Percentiles rank a stretch among this genome's conserved stretches.
These are phyloP conservation scores for Triplophysa siluroides DNA, from an alignment of 2,113 vertebrate species.

Conservation along the genomic window DNA sequence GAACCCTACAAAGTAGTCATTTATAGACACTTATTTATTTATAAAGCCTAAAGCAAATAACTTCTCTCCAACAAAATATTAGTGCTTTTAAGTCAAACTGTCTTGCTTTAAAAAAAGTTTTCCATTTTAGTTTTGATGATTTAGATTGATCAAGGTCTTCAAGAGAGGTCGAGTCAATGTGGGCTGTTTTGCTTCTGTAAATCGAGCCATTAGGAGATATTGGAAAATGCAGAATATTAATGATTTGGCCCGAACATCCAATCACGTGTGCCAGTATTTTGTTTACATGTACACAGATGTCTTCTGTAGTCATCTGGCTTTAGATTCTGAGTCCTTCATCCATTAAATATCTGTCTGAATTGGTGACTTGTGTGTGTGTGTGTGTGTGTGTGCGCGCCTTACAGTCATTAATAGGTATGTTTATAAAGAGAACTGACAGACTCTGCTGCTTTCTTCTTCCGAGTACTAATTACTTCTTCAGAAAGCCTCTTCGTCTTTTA, in stretches of 20 bases:
- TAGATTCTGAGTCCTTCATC: background rate
- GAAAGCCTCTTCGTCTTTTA: slow-evolving; percentile 2
- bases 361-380: background rate
- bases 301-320: slow-evolving; percentile 1
- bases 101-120: background rate
- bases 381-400: background rate
- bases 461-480: slow-evolving; percentile 48
- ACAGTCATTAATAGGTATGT: slow-evolving; percentile 25
- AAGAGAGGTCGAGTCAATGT: background rate
- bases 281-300: background rate
- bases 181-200: background rate
- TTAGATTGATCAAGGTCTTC: background rate
- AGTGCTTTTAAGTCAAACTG: background rate
- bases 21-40: background rate
- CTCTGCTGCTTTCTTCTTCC: slow-evolving; percentile 8
- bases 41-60: background rate
- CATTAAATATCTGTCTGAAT: slow-evolving; percentile 6
- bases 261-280: background rate
- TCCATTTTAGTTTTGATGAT: rapidly evolving
- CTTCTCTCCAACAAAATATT: background rate
- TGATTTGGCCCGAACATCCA: background rate
- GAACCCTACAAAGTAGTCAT: background rate
- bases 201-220: background rate
- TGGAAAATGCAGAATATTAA: slow-evolving; percentile 17
- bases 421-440: slow-evolving; percentile 45